These are phyloP conservation scores for Dasypus novemcinctus DNA, from an alignment of 2,113 vertebrate species.

Conservation along the genomic window DNA sequence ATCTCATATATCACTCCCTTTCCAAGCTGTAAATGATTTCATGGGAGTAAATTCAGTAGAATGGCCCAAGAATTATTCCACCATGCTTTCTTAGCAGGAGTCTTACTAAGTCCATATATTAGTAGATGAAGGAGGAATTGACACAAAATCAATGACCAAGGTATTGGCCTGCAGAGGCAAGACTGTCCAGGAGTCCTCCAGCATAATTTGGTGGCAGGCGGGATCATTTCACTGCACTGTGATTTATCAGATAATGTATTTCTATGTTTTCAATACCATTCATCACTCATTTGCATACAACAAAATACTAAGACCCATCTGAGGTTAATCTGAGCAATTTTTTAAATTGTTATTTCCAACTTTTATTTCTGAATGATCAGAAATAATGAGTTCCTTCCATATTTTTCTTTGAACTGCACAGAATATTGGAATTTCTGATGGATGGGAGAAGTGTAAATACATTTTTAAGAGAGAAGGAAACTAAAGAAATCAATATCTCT, in stretches of 20 bases:
- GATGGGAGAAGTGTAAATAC: background rate
- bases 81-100: background rate
- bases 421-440: background rate
- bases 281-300: background rate
- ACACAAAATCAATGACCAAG: background rate
- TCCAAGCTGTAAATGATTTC: background rate
- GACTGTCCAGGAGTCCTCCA: background rate
- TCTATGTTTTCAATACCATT: background rate
- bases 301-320: background rate
- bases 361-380: slow-evolving; percentile 28
- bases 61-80: background rate
- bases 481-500: background rate
- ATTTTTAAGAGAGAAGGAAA: background rate
- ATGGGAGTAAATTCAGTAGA: background rate
- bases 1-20: background rate
- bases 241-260: background rate
- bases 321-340: background rate
- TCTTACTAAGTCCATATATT: background rate
- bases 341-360: background rate
- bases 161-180: background rate
- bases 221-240: background rate
- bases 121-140: background rate
- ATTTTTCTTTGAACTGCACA: background rate
- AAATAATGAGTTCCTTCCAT: background rate
- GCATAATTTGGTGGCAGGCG: background rate